A percentile compares a stretch with the other conserved stretches of the same genome.
These are phyloP conservation scores for Goniozus legneri DNA, from an alignment of 1,140 invertebrate species.

Conservation along the genomic window DNA sequence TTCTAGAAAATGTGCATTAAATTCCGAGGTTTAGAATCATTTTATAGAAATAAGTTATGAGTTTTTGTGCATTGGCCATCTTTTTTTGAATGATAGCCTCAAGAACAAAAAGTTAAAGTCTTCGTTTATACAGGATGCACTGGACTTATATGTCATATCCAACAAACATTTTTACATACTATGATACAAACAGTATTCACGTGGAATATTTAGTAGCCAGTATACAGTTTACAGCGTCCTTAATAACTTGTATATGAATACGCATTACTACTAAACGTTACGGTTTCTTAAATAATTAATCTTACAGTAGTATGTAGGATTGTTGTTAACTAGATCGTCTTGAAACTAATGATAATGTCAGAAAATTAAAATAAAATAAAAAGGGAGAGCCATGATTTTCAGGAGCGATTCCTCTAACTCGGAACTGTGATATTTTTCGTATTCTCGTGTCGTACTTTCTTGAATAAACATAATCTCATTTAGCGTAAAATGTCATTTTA, in stretches of 20 bases:
- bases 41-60: conserved; percentile 14
- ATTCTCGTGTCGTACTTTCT: conserved; percentile 24
- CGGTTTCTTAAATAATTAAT: conserved; percentile 42
- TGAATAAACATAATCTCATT: background rate
- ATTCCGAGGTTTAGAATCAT: too few relatives aligned
- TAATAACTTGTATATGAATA: conserved; percentile 50
- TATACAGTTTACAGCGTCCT: conserved; percentile 43
- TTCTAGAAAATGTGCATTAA: too few relatives aligned
- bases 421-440: conserved; percentile 46
- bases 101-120: conserved; percentile 12
- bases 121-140: conserved; percentile 13
- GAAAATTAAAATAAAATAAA: conserved; percentile 21
- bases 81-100: conserved; percentile 10
- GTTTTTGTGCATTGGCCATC: conserved; percentile 11
- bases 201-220: conserved; percentile 46
- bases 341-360: conserved; percentile 26
- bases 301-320: conserved; percentile 43
- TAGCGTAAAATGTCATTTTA: background rate
- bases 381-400: conserved; percentile 39
- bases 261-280: conserved; percentile 43
- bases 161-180: conserved; percentile 29
- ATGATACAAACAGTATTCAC: conserved; percentile 49
- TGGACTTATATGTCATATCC: conserved; percentile 20
- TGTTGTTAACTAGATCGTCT: conserved; percentile 48
- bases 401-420: conserved; percentile 34